These are phyloP conservation scores for Sturmia bella DNA, from an alignment of 2,888 invertebrate species.

Conservation along the genomic window DNA sequence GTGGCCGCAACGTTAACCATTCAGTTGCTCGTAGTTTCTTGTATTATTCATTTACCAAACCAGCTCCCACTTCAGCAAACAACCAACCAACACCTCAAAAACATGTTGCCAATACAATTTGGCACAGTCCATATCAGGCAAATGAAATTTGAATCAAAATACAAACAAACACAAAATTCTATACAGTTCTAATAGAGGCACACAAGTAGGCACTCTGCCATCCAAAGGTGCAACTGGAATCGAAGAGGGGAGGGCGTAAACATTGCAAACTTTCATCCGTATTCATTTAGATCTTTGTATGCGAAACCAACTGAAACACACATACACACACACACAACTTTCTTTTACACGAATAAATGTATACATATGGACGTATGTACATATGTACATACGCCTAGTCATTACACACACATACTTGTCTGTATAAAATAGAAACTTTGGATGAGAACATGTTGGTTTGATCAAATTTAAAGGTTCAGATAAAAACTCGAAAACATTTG, in stretches of 20 bases:
- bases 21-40: background rate
- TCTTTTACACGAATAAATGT: no score
- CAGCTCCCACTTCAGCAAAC: background rate
- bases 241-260: constrained; percentile 21
- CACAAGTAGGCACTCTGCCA: background rate
- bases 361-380: background rate
- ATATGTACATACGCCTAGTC: background rate
- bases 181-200: background rate
- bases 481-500: no score
- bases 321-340: background rate
- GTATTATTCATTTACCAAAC: background rate
- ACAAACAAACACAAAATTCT: constrained; percentile 19
- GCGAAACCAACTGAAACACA: background rate
- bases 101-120: constrained; percentile 44
- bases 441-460: no score
- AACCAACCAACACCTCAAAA: background rate
- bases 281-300: no score
- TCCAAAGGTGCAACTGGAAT: constrained; percentile 25
- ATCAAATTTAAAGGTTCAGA: no score
- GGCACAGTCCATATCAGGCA: constrained; percentile 34
- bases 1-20: constrained; percentile 24
- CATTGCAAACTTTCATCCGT: constrained; percentile 32
- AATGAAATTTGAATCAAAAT: constrained; percentile 40
- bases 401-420: background rate
- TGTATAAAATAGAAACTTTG: no score